phyloP scores from a whole-genome alignment of 53 echinoderm and acorn worm species.

The Holothuria leucospilota region DNA sequence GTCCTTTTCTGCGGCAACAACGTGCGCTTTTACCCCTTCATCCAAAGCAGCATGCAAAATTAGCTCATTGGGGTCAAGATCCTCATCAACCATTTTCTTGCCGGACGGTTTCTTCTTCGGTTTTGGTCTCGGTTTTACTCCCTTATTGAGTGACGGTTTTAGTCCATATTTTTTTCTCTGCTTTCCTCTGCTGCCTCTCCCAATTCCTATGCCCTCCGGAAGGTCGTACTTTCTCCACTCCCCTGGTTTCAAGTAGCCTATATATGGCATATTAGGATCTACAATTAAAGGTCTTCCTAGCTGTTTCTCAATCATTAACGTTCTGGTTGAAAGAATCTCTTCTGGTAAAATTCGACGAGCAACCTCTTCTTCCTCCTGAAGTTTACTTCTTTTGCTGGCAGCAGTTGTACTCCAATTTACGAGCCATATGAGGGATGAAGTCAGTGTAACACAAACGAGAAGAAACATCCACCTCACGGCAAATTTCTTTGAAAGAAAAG shows the following conservation, averaged over 20 bases:
- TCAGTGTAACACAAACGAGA: neutral
- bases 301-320: conserved; percentile 30
- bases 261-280: conserved; percentile 56
- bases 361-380: neutral
- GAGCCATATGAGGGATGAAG: neutral
- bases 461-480: conserved; percentile 12
- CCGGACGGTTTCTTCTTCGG: too few relatives aligned
- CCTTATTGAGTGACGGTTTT: neutral
- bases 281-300: conserved; percentile 11
- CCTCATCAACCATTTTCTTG: neutral
- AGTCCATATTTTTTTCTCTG: conserved; percentile 2
- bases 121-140: too few relatives aligned
- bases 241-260: conserved; percentile 40
- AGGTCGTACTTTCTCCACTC: conserved; percentile 24
- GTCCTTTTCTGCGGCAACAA: neutral
- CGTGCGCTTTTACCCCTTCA: neutral
- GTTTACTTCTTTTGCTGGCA: neutral
- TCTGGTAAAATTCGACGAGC: neutral
- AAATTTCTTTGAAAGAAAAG: conserved; percentile 8
- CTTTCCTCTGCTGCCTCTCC: conserved; percentile 27
- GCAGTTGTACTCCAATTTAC: neutral
- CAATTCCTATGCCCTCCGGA: conserved; percentile 23
- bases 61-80: conserved; percentile 25
- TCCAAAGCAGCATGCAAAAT: conserved; percentile 12
- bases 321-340: neutral